phyloP scores from a whole-genome alignment of 2,797 vertebrate genomes.

The Labeo calbasu region DNA sequence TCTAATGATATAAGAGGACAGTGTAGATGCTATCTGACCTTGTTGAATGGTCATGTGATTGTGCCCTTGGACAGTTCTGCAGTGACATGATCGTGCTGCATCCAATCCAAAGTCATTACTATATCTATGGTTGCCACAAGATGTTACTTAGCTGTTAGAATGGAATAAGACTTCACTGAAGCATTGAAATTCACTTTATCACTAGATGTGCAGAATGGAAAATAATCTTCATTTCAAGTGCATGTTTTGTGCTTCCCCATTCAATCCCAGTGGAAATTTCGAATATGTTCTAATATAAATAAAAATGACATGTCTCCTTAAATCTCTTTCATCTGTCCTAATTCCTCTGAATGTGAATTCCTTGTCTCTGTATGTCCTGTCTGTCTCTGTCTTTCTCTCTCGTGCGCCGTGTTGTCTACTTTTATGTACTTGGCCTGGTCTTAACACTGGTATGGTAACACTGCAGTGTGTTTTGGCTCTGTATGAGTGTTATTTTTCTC shows the following conservation, averaged over 20 bases:
- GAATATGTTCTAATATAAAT: neutral
- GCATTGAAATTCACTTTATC: neutral
- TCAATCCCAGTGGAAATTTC: neutral
- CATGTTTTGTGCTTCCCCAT: neutral
- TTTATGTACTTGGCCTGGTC: conserved; percentile 22
- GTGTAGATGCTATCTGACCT: neutral
- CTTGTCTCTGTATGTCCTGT: neutral
- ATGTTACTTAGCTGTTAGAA: neutral
- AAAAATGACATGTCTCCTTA: neutral
- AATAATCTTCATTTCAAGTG: neutral
- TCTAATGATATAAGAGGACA: neutral
- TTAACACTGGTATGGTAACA: conserved; percentile 47
- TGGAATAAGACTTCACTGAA: neutral
- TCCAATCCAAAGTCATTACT: neutral
- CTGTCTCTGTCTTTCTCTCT: conserved; percentile 18
- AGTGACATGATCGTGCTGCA: neutral
- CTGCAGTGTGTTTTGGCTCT: conserved; percentile 63
- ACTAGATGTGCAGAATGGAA: neutral
- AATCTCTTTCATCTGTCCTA: neutral
- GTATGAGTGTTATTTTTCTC: conserved; percentile 75
- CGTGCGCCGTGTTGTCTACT: neutral
- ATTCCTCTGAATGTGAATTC: neutral
- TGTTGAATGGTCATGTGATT: conserved; percentile 14
- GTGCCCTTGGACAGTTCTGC: neutral
- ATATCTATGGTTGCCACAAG: neutral